Percentiles rank a stretch among this genome's conserved stretches.
These are phyloP conservation scores for Torymus auratus DNA, from an alignment of 2,888 invertebrate species.

Conservation along the genomic window DNA sequence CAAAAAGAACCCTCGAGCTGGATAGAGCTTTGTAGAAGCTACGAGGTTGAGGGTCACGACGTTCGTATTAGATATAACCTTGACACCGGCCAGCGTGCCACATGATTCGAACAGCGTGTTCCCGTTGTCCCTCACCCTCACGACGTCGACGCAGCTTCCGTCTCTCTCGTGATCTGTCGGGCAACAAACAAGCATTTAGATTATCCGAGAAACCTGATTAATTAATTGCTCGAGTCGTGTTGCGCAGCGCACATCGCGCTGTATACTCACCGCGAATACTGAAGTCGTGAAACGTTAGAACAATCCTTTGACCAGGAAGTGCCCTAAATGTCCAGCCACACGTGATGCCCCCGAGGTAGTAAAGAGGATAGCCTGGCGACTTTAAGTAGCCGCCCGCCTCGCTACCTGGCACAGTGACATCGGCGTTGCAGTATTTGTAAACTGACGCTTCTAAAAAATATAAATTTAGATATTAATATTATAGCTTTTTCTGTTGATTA, in stretches of 20 bases:
- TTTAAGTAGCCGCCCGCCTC: constrained; percentile 72
- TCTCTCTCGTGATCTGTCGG: constrained; percentile 67
- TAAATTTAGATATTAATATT: not conserved
- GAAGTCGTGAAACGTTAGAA: constrained; percentile 83
- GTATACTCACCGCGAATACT: constrained; percentile 82
- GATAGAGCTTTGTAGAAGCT: constrained; percentile 67
- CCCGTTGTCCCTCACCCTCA: constrained; percentile 71
- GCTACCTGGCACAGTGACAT: constrained; percentile 73
- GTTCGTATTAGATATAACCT: constrained; percentile 70
- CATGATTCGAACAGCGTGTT: constrained; percentile 72
- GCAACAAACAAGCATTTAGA: not conserved
- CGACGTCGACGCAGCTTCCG: constrained; percentile 73
- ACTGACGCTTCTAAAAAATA: constrained; percentile 76
- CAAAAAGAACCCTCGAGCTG: constrained; percentile 72
- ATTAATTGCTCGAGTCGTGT: not conserved
- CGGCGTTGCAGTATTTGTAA: constrained; percentile 78
- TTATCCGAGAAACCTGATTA: not conserved
- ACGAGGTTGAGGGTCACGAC: constrained; percentile 72
- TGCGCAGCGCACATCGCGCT: not conserved
- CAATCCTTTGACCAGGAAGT: constrained; percentile 81
- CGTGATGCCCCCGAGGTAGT: constrained; percentile 82
- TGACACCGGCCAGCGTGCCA: constrained; percentile 70
- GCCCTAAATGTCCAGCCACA: constrained; percentile 84
- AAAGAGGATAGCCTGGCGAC: constrained; percentile 85
- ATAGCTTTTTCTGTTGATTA: too few relatives aligned